Conservation (phyloP, 2,888 invertebrate species). For the Empis stercorea region DNA sequence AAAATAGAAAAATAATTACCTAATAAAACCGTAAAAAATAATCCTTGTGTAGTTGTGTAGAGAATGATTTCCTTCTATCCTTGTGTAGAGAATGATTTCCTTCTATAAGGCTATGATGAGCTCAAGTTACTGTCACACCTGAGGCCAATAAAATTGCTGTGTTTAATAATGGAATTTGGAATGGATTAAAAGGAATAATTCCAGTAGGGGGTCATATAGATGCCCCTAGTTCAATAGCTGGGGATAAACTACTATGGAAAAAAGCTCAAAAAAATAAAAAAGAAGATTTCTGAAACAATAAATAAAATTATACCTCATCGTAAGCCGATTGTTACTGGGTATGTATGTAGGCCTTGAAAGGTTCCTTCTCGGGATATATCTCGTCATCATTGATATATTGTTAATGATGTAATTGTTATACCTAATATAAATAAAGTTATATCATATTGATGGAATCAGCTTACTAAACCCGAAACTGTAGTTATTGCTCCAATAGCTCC, state of each 20-base stretch:
- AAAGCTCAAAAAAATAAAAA: slow-evolving; percentile 44
- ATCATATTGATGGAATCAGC: slow-evolving; percentile 48
- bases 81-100: slow-evolving; percentile 38
- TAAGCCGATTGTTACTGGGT: slow-evolving; percentile 43
- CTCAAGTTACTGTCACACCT: slow-evolving; percentile 53
- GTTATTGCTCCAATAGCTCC: slow-evolving; percentile 46
- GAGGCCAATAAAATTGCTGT: slow-evolving; percentile 58
- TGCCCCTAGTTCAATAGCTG: slow-evolving; percentile 44
- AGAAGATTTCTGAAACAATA: slow-evolving; percentile 56
- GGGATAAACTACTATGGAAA: slow-evolving; percentile 35
- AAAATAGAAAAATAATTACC: slow-evolving; percentile 52
- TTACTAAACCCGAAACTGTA: slow-evolving; percentile 43
- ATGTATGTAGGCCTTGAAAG: slow-evolving; percentile 51
- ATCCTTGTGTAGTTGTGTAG: slow-evolving; percentile 35
- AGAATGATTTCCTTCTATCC: too few relatives aligned
- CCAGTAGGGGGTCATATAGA: slow-evolving; percentile 51
- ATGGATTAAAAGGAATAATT: slow-evolving; percentile 51
- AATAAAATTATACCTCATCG: slow-evolving; percentile 60
- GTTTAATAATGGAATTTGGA: slow-evolving; percentile 58
- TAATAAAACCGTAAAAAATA: slow-evolving; percentile 43
- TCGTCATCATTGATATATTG: slow-evolving; percentile 56
- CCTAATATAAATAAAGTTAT: slow-evolving; percentile 42
- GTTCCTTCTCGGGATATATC: slow-evolving; percentile 55
- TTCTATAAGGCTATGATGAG: slow-evolving; percentile 44
- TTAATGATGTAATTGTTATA: slow-evolving; percentile 32